These are phyloP conservation scores for Eupeodes luniger DNA, from an alignment of 2,888 invertebrate species.

Conservation along the genomic window DNA sequence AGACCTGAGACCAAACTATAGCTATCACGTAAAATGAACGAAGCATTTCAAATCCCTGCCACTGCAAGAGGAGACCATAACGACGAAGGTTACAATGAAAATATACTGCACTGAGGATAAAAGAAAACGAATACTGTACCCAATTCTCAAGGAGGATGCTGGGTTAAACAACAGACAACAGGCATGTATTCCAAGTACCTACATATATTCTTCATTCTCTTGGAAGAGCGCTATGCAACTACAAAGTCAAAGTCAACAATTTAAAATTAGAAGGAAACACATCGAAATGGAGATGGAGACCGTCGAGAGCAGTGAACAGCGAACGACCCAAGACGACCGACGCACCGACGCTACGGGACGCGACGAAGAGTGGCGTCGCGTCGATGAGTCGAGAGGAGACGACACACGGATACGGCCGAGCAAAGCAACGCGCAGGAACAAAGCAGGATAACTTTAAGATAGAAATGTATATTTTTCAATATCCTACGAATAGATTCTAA, in stretches of 20 bases:
- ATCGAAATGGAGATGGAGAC: not conserved
- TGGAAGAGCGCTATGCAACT: slow-evolving; percentile 59
- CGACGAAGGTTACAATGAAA: slow-evolving; percentile 51
- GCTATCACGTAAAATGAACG: not conserved
- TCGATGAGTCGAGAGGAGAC: too few species aligned
- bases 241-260: slow-evolving; percentile 52
- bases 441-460: slow-evolving; percentile 68
- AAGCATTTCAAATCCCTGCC: slow-evolving; percentile 48
- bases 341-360: not conserved
- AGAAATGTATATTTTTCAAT: slow-evolving; percentile 31
- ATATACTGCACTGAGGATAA: slow-evolving; percentile 14
- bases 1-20: not conserved
- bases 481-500: slow-evolving; percentile 63
- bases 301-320: too few species aligned
- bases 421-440: slow-evolving; percentile 51
- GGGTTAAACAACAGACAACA: not conserved
- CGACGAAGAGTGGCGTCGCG: too few species aligned
- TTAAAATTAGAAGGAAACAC: slow-evolving; percentile 70
- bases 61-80: slow-evolving; percentile 8
- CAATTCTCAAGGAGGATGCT: slow-evolving; percentile 41
- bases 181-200: not conserved
- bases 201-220: slow-evolving; percentile 29
- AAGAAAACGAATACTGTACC: not conserved
- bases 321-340: not conserved
- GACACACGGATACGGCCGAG: not conserved